These are phyloP conservation scores for Periplaneta americana DNA, from an alignment of 1,140 invertebrate genomes.

Conservation along the genomic window DNA sequence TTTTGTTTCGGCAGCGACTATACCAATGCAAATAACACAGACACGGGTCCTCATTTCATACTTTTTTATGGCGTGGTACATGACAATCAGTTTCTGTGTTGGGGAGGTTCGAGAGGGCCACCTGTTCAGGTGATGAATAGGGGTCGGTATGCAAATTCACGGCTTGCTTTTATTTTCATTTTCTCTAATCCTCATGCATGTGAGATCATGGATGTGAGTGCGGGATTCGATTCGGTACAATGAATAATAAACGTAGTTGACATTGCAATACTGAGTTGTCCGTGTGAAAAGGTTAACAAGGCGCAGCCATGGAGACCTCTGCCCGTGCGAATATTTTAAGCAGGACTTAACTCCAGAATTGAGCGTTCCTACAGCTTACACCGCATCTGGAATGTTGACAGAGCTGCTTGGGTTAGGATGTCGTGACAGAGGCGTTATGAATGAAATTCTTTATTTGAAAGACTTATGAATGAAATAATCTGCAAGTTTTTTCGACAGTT, in stretches of 20 bases:
- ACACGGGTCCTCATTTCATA: not conserved
- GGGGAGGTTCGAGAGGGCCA: not conserved
- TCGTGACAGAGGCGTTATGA: no score
- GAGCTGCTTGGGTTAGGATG: no score
- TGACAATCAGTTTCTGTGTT: not conserved
- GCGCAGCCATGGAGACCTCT: not conserved
- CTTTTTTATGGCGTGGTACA: not conserved
- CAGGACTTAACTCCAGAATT: no score
- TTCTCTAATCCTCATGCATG: not conserved
- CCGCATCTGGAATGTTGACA: no score
- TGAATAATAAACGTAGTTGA: no score
- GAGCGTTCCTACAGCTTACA: no score
- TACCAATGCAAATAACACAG: not conserved
- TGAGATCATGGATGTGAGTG: not conserved
- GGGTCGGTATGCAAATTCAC: not conserved
- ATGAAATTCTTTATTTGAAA: no score
- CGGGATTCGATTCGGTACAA: not conserved
- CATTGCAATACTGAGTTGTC: not conserved
- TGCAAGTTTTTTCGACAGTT: no score
- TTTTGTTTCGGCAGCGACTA: not conserved
- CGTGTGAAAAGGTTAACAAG: not conserved
- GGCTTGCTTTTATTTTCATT: not conserved
- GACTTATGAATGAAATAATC: no score
- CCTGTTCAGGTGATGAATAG: not conserved
- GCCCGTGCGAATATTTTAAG: not conserved